Evolutionary conservation across 2,888 invertebrate genomes (phyloP), one percentile per base, ranked within the genome.

Genomic region (Anarsia innoxiella): DNA sequence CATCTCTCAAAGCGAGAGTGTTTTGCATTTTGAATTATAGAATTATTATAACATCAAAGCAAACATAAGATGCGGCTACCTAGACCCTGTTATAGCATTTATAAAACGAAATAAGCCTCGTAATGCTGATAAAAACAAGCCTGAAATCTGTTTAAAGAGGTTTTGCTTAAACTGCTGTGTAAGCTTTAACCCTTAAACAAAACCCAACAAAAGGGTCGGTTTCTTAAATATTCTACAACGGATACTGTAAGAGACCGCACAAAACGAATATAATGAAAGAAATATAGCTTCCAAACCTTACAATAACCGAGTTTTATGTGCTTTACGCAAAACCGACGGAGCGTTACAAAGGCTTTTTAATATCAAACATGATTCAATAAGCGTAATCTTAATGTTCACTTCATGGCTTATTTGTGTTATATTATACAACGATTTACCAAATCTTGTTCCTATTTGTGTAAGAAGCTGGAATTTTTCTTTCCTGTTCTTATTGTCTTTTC

Each of bases 211-310:
- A 63, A 57, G 57, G 52, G 51, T 44, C 46, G 38, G 47, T 55
- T 63, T 59, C 57, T 60, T 61, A 59, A 53, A 63, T 57, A 56
- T 53, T 52, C 11, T 1, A 15, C n/a, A n/a, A n/a, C 33, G 26
- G 33, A 33, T 38, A 29, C 28, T n/a, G 32, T 25, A 15, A 11
- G 23, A 11, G 13, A 19, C 15, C 28, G 19, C 3, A 33, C 29
- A 33, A 34, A 30, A 32, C 9, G 29, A 39, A 39, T 39, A 16
- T 34, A 38, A 32, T 38, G 32, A 38, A 38, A 38, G 27, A 38
- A 38, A 38, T 38, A 38, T 32, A 11, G 14, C 32, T 38, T 38
- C 26, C 28, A 16, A 38, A 38, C 28, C 32, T 19, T 28, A 23
- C 23, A 37, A 19, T 37, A 32, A 32, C 16, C 25, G 31, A 27